Base-by-base conservation (phyloP, 2,888 invertebrate genomes). In the Ernsta delagoae region DNA sequence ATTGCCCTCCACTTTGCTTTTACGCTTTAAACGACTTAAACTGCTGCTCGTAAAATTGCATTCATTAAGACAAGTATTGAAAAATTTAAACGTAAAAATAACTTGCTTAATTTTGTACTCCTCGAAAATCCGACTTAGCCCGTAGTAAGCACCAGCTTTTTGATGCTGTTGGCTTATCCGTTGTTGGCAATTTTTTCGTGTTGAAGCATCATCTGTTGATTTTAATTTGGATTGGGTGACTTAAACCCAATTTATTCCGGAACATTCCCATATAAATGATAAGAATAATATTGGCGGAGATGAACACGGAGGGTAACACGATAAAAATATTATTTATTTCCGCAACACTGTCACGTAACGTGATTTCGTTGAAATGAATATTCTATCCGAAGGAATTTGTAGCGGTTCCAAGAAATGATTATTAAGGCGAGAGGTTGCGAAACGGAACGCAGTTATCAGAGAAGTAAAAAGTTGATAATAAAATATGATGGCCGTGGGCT, bases 401-500 rank as follows among this genome's bases (percentile, higher is more conserved):
- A 16, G 48, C 50, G 24, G n/a, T 50, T 50, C 16, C 50, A 16
- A 50, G 16, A 50, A 53, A 24, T 24, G 24, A 16, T 48, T 48
- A 16, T 53, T 53, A 53, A 53, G 9, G 8, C 8, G 50, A 53
- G 50, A 50, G 48, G 12, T 50, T 24, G 8, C 24, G 4, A 53
- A 53, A 24, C 48, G 24, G 50, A 24, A 16, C 16, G 50, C 50
- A 24, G 24, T 16, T 48, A 50, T 16, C 50, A 50, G 50, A 8
- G 50, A 50, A 59, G 41, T 31, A 66, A 54, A 56, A 54, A 61
- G 24, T 48, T 61, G 61, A 71, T 65, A 61, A 48, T 65, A 69
- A 71, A 71, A 65, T 60, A 62, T 63, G n/a, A n/a, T n/a, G 69
- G 65, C 69, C 57, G 45, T 36, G 5, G 45, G 50, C 50, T 50